phyloP scores from a whole-genome alignment of 1,140 invertebrate genomes.

The Chelonus insularis region DNA sequence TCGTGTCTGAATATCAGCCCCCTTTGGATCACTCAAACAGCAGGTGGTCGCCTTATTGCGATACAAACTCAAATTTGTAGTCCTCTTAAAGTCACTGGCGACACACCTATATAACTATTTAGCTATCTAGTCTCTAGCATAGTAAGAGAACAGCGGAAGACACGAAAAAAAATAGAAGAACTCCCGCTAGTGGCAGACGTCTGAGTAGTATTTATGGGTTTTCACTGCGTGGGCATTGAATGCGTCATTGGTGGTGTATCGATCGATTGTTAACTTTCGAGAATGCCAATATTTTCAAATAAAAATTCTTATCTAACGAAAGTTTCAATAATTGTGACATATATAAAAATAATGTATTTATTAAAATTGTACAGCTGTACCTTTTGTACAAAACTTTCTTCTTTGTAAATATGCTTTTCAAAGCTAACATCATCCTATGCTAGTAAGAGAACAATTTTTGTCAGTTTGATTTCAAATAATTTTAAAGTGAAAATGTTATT shows the following conservation, averaged over 20 bases:
- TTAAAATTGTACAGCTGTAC: too few relatives aligned
- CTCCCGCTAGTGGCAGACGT: background rate
- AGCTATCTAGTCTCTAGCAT: background rate
- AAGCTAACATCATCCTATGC: too few relatives aligned
- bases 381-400: too few relatives aligned
- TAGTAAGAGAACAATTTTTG: too few relatives aligned
- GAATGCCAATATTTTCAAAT: too few relatives aligned
- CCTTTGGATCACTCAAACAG: background rate
- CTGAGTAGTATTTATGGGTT: conserved; percentile 4
- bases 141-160: background rate
- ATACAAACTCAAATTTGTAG: background rate
- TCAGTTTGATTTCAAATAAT: too few relatives aligned
- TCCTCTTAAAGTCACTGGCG: background rate
- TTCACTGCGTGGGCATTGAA: background rate
- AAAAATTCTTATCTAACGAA: too few relatives aligned
- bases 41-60: conserved; percentile 11
- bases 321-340: too few relatives aligned
- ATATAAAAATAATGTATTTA: too few relatives aligned
- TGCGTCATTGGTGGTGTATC: conserved; percentile 1
- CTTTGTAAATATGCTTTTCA: too few relatives aligned
- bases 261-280: background rate
- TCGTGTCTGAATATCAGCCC: background rate
- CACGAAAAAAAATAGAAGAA: background rate
- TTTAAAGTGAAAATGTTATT: too few relatives aligned
- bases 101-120: background rate